Conservation (phyloP, 92 coral and sea anemone genomes). For the Isaurus tuberculatus region DNA sequence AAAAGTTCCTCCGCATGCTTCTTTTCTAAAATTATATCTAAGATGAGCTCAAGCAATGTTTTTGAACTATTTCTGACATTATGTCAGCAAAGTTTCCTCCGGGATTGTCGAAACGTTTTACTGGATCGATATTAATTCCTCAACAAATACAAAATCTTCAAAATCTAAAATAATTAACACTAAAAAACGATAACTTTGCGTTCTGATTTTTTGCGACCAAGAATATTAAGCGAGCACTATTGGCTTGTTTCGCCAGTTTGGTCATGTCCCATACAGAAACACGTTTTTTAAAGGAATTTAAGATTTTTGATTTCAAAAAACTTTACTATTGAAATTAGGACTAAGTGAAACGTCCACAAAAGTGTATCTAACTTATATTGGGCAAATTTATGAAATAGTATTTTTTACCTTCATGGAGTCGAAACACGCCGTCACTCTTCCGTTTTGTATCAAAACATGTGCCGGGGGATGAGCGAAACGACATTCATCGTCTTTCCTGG, state of each 20-base stretch:
- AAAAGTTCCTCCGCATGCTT: background rate
- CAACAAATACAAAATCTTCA: constrained; percentile 13
- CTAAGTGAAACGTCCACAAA: constrained; percentile 53
- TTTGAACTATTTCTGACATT: background rate
- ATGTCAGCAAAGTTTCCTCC: constrained; percentile 24
- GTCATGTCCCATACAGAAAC: constrained; percentile 48
- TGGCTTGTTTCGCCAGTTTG: constrained; percentile 4
- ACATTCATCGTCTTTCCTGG: constrained; percentile 95
- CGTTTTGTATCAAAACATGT: constrained; percentile 94
- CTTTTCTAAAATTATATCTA: background rate
- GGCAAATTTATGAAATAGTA: background rate
- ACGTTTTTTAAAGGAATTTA: constrained; percentile 23
- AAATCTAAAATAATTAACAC: background rate
- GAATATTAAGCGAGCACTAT: background rate
- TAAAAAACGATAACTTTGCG: background rate
- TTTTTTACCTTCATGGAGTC: constrained; percentile 95
- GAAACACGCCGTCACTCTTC: constrained; percentile 99
- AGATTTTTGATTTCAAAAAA: constrained; percentile 17
- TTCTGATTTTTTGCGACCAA: background rate
- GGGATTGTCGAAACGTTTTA: background rate
- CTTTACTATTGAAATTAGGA: background rate
- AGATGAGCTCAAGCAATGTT: background rate
- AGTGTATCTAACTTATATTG: background rate
- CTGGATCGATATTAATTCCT: constrained; percentile 7
- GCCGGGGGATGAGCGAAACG: constrained; percentile 99